Evolutionary conservation across 2,113 vertebrate species (phyloP).

Genomic region (Pygoscelis adeliae): DNA sequence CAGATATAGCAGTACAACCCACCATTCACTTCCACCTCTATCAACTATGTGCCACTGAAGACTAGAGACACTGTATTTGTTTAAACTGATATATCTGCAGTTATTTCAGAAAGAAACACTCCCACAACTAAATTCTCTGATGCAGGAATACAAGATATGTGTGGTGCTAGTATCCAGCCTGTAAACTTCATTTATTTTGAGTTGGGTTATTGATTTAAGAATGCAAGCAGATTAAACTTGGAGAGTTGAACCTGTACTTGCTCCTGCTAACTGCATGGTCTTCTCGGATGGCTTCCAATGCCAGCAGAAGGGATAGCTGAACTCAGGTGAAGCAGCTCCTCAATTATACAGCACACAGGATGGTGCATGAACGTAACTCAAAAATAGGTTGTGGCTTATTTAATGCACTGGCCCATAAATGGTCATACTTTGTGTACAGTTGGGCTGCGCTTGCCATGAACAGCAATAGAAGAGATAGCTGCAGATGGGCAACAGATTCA

Average conservation of each 20-base stretch:
- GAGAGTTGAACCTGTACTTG: not conserved
- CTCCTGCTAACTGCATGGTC: not conserved
- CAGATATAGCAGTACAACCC: not conserved
- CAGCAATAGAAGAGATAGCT: not conserved
- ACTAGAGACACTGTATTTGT: not conserved
- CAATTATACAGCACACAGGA: not conserved
- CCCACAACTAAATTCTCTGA: not conserved
- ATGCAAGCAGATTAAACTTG: not conserved
- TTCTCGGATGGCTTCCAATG: not conserved
- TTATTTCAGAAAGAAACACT: not conserved
- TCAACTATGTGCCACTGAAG: not conserved
- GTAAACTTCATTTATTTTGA: not conserved
- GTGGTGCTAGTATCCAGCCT: not conserved
- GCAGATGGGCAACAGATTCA: not conserved
- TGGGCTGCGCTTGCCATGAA: not conserved
- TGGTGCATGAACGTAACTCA: accelerated
- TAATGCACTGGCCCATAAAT: not conserved
- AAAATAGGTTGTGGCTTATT: not conserved
- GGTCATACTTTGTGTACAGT: not conserved
- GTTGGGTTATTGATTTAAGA: not conserved
- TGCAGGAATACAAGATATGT: not conserved
- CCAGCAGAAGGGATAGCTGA: not conserved
- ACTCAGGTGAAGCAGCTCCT: not conserved
- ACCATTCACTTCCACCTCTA: not conserved
- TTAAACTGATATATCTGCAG: not conserved